Percentiles rank a stretch among this genome's conserved stretches.
phyloP scores from a whole-genome alignment of 2,797 vertebrate genomes.

The Ptychadena robeensis region DNA sequence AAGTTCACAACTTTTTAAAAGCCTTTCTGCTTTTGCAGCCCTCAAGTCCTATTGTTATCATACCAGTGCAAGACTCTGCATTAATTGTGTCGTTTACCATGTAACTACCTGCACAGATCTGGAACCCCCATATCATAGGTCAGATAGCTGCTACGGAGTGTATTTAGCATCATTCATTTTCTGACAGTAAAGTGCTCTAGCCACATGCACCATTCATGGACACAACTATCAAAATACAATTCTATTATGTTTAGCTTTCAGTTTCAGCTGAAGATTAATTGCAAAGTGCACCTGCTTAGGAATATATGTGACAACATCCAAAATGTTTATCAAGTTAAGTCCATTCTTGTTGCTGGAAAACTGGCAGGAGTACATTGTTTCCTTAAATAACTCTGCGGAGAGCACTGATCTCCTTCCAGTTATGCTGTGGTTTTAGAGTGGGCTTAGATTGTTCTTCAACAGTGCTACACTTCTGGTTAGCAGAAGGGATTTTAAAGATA shows the following conservation, averaged over 20 bases:
- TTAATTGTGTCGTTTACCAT: background rate
- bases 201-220: background rate
- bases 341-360: slow-evolving; percentile 59
- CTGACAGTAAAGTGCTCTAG: background rate
- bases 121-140: background rate
- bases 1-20: too few species aligned
- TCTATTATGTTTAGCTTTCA: slow-evolving; percentile 2
- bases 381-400: slow-evolving; percentile 51
- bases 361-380: slow-evolving; percentile 58
- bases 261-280: slow-evolving; percentile 18
- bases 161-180: background rate
- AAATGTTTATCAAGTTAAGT: slow-evolving; percentile 49
- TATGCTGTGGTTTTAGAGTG: background rate
- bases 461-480: background rate
- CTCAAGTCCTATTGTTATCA: too few species aligned
- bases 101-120: too few species aligned
- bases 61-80: too few species aligned
- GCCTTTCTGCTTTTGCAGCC: too few species aligned
- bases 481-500: background rate
- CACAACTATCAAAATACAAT: background rate
- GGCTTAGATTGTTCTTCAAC: background rate
- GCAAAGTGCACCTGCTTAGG: slow-evolving; percentile 60
- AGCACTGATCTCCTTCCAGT: slow-evolving; percentile 27
- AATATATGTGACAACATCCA: slow-evolving; percentile 61
- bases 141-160: background rate